Percentiles rank a stretch among this genome's conserved stretches.
These are phyloP conservation scores for Nomada lathburiana DNA, from an alignment of 2,888 invertebrate genomes.

Conservation along the genomic window DNA sequence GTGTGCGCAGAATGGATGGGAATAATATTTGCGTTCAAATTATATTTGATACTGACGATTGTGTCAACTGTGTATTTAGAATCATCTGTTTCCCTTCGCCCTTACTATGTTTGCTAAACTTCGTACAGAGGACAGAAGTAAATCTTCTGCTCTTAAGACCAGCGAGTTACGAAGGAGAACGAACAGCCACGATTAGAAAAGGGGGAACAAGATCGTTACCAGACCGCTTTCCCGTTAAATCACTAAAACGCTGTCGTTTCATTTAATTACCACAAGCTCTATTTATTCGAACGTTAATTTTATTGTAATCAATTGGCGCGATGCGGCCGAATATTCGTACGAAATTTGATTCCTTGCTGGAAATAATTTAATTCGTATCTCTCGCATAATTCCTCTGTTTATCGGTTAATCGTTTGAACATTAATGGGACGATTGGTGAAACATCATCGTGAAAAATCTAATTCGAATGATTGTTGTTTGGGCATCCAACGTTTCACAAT, in stretches of 20 bases:
- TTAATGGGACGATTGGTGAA: background rate
- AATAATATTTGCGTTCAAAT: background rate
- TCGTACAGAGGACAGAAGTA: background rate
- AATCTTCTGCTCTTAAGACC: conserved; percentile 20
- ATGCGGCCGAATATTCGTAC: background rate
- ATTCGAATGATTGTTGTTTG: background rate
- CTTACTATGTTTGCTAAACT: too few species aligned
- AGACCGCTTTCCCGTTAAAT: background rate
- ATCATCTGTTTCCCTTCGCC: background rate
- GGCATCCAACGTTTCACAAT: background rate
- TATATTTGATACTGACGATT: conserved; percentile 34
- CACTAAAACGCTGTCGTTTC: conserved; percentile 5
- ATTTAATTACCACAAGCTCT: conserved; percentile 31
- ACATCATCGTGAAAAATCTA: background rate
- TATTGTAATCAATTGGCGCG: conserved; percentile 37
- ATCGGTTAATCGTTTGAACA: background rate
- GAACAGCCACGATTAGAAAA: conserved; percentile 32
- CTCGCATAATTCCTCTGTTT: background rate
- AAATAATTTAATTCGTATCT: background rate
- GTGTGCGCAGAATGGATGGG: too few species aligned
- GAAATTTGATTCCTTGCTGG: conserved; percentile 3
- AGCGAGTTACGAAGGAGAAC: background rate
- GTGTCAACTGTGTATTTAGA: conserved; percentile 43
- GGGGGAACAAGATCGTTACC: background rate
- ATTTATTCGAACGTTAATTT: conserved; percentile 21